Percentiles rank a stretch among this genome's conserved stretches.
phyloP scores from a whole-genome alignment of 2,113 vertebrate species.

The Glareola pratincola region DNA sequence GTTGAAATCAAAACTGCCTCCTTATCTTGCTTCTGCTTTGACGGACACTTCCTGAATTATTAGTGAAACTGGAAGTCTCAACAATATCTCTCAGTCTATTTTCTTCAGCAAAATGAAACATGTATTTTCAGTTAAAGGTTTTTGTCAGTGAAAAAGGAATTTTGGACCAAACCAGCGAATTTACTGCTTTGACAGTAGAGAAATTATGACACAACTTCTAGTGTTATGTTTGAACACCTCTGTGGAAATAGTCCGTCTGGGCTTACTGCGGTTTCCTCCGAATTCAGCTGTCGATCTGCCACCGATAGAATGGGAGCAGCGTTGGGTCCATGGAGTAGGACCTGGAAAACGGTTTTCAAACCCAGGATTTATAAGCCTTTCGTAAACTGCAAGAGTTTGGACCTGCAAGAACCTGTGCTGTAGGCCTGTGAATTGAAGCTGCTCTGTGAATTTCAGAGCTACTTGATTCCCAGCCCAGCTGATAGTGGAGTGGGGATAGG shows the following conservation, averaged over 20 bases:
- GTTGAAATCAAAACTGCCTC: neutral
- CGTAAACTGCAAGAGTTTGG: neutral
- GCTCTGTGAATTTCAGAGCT: neutral
- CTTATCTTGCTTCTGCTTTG: neutral
- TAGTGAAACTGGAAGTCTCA: neutral
- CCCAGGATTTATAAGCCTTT: neutral
- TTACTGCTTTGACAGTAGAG: neutral
- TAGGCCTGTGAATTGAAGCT: neutral
- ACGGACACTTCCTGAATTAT: neutral
- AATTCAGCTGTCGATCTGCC: neutral
- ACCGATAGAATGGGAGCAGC: neutral
- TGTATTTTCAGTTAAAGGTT: neutral
- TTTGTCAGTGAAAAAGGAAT: neutral
- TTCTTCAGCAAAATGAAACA: neutral
- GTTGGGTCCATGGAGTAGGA: rapidly evolving
- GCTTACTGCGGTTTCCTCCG: neutral
- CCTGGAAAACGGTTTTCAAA: neutral
- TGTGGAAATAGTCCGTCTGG: neutral
- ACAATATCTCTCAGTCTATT: neutral
- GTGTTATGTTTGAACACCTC: neutral
- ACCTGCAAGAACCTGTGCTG: neutral
- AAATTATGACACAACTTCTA: neutral
- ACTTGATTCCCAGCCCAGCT: neutral
- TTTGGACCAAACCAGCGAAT: neutral
- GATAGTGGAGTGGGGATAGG: neutral